A percentile compares a stretch with the other conserved stretches of the same genome.
phyloP scores from a whole-genome alignment of 2,797 vertebrate genomes.

The Pantherophis alleghaniensis region DNA sequence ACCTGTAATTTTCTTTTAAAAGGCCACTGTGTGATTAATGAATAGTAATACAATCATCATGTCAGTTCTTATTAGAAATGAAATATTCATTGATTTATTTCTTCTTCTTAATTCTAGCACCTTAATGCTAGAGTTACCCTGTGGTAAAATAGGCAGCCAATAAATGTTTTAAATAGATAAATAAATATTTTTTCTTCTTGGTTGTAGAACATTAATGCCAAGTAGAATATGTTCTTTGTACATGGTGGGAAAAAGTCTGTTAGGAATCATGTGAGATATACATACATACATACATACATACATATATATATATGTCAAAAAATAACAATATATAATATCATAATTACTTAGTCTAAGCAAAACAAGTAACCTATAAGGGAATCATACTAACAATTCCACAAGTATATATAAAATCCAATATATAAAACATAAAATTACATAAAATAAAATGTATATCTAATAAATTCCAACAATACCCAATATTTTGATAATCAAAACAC shows the following conservation, averaged over 20 bases:
- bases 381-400: background rate
- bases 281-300: no score
- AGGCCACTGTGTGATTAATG: background rate
- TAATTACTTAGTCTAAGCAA: background rate
- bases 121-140: no score
- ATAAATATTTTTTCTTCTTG: no score
- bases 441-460: background rate
- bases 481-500: background rate
- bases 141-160: no score
- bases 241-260: background rate
- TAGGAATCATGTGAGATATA: background rate
- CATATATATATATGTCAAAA: background rate
- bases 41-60: background rate
- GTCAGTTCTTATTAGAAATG: background rate
- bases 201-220: background rate
- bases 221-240: background rate
- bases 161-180: no score
- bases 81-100: background rate
- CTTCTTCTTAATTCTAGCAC: background rate
- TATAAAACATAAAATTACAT: background rate
- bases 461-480: background rate
- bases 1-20: background rate
- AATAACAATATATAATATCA: background rate
- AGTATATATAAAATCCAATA: background rate
- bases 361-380: background rate